These are phyloP conservation scores for Polydrusus cervinus DNA, from an alignment of 2,888 invertebrate species.

Conservation along the genomic window DNA sequence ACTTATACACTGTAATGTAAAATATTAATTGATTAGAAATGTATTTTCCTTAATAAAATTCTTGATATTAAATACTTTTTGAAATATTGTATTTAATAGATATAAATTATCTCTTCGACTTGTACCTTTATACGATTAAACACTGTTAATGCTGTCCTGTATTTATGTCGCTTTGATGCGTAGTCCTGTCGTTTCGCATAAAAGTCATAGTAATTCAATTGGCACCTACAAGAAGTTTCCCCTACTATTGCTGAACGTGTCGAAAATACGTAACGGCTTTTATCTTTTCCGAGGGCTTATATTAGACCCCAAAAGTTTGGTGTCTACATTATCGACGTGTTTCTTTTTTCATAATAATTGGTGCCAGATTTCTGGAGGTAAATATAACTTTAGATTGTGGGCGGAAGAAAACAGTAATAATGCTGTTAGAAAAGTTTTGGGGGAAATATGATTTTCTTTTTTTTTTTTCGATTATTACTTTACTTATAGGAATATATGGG, in stretches of 20 bases:
- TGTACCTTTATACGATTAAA: too few species aligned
- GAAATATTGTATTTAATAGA: too few species aligned
- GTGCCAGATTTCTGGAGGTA: conserved; percentile 30
- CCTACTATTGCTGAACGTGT: conserved; percentile 49
- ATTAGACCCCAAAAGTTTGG: conserved; percentile 45
- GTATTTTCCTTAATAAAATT: too few species aligned
- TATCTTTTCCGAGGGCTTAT: conserved; percentile 43
- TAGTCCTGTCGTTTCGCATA: conserved; percentile 49
- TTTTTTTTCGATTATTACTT: neutral
- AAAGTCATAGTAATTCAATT: conserved; percentile 52
- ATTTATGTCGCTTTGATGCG: neutral
- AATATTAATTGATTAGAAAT: too few species aligned
- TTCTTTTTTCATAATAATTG: conserved; percentile 40
- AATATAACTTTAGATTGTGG: conserved; percentile 11
- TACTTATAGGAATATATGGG: too few species aligned
- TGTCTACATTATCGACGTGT: conserved; percentile 35
- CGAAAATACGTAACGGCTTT: conserved; percentile 50
- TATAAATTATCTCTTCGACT: too few species aligned
- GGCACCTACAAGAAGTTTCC: conserved; percentile 52
- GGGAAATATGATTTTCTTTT: neutral
- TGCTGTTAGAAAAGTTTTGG: neutral
- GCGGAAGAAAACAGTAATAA: neutral
- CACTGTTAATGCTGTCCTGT: conserved; percentile 2
- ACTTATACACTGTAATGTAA: too few species aligned
- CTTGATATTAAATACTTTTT: too few species aligned